phyloP scores from a whole-genome alignment of 2,113 vertebrate species.

The Mirza zaza region DNA sequence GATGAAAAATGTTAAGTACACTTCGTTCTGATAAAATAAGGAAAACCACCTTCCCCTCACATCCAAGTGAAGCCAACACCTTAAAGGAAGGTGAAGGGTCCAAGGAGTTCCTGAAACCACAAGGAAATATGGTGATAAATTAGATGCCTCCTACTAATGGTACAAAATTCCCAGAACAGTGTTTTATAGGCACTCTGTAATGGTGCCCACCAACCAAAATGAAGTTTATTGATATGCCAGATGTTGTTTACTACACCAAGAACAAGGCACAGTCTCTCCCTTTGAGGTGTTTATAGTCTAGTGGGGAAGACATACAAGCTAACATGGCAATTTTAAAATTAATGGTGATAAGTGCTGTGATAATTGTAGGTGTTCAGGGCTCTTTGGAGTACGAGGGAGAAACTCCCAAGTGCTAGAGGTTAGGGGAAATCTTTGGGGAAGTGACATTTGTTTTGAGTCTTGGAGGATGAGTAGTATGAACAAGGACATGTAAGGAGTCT shows the following conservation, averaged over 20 bases:
- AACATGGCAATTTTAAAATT: background rate
- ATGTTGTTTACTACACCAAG: background rate
- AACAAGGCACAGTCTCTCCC: background rate
- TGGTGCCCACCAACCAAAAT: background rate
- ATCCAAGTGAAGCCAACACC: background rate
- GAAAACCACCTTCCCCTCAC: background rate
- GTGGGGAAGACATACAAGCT: background rate
- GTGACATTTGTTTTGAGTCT: background rate
- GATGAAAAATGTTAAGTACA: background rate
- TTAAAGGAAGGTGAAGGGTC: background rate
- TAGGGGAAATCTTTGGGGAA: background rate
- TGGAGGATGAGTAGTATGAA: background rate
- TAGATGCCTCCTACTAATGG: background rate
- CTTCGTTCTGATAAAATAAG: constrained; percentile 2
- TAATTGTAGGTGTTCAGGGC: background rate
- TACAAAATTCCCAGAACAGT: background rate
- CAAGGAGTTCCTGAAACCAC: background rate
- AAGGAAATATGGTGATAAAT: background rate
- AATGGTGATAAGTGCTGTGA: background rate
- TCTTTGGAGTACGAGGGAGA: background rate
- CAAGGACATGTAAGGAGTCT: background rate
- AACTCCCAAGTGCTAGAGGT: background rate
- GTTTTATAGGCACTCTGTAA: background rate
- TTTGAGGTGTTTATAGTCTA: background rate
- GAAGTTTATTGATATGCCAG: background rate